Evolutionary conservation across 2,797 vertebrate genomes (phyloP).

Genomic region (Lutjanus campechanus): DNA sequence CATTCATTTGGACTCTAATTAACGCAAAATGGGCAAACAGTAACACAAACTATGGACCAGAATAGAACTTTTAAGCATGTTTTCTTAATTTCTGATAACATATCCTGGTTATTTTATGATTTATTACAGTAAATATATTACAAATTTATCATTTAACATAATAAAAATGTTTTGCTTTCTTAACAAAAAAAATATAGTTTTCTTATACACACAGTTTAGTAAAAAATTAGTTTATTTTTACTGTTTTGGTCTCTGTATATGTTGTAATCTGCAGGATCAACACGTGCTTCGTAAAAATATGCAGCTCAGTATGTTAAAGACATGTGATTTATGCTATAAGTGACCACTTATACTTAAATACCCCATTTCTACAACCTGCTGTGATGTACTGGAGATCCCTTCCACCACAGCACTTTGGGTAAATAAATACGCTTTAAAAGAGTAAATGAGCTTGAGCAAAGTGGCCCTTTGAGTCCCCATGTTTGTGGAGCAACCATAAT

Average conservation of each 20-base stretch:
- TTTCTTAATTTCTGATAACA: no score
- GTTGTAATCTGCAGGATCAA: background rate
- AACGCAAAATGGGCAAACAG: no score
- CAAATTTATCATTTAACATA: no score
- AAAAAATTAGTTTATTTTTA: no score
- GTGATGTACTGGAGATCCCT: constrained; percentile 53
- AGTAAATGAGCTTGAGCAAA: constrained; percentile 83
- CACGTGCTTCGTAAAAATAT: background rate
- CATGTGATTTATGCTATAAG: constrained; percentile 50
- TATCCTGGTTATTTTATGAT: no score
- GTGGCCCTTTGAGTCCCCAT: constrained; percentile 82
- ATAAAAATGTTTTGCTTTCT: no score
- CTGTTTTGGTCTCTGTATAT: background rate
- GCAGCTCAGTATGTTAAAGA: constrained; percentile 37
- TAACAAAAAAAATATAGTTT: no score
- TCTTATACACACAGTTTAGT: no score
- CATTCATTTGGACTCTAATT: no score
- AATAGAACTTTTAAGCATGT: no score
- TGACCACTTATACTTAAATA: constrained; percentile 66
- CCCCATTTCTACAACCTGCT: constrained; percentile 32
- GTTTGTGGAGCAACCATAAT: constrained; percentile 84
- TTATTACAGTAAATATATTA: no score
- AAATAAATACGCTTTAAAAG: constrained; percentile 80
- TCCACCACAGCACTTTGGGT: constrained; percentile 62
- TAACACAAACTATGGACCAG: no score